A percentile compares a stretch with the other conserved stretches of the same genome.
These are phyloP conservation scores for Forbesichthys agassizii DNA, from an alignment of 2,113 vertebrate genomes.

Conservation along the genomic window DNA sequence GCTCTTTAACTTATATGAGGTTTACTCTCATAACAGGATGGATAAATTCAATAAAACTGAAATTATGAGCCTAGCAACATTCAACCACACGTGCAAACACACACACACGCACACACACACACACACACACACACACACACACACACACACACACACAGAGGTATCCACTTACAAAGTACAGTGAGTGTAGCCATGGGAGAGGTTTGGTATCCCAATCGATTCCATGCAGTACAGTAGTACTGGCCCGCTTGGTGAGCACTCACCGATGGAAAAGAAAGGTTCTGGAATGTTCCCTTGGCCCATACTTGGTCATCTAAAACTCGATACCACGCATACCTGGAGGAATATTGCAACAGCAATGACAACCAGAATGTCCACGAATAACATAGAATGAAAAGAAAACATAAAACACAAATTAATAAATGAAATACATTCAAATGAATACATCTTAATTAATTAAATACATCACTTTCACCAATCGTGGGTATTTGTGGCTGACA, in stretches of 20 bases:
- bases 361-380: background rate
- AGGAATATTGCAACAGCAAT: background rate
- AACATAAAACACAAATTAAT: too few relatives aligned
- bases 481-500: too few relatives aligned
- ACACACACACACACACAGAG: background rate
- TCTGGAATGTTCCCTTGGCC: conserved; percentile 65
- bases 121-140: background rate
- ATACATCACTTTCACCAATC: too few relatives aligned
- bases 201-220: conserved; percentile 65
- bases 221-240: conserved; percentile 76
- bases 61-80: background rate
- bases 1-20: too few relatives aligned
- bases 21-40: too few relatives aligned
- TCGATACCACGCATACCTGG: conserved; percentile 73
- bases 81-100: background rate
- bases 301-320: conserved; percentile 65
- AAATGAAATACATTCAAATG: too few relatives aligned
- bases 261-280: conserved; percentile 65
- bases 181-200: conserved; percentile 59
- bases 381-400: background rate
- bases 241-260: conserved; percentile 70
- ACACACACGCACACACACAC: conserved; percentile 1
- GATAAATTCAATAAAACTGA: background rate
- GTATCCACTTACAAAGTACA: conserved; percentile 74
- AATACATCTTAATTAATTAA: too few relatives aligned